Evolutionary conservation across 1,140 invertebrate species (phyloP).

Genomic region (Pteromalus puparum): DNA sequence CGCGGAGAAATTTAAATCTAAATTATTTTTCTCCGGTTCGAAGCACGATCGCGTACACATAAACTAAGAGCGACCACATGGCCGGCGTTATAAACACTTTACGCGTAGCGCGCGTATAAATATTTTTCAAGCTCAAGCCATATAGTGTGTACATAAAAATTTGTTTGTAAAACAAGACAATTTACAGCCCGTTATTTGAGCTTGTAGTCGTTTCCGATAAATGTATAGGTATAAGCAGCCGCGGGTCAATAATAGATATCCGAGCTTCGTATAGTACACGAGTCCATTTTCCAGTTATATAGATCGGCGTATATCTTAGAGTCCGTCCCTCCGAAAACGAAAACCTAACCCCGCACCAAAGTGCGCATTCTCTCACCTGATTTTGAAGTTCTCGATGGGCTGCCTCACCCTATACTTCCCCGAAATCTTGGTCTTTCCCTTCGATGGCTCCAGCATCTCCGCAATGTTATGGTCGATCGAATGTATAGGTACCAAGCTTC

Average conservation of each 20-base stretch:
- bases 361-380: conserved; percentile 69
- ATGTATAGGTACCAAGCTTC: too few species aligned
- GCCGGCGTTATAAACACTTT: not conserved
- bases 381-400: conserved; percentile 73
- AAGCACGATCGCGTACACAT: not conserved
- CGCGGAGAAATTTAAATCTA: too few species aligned
- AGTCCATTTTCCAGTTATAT: too few species aligned
- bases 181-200: not conserved
- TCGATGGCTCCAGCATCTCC: conserved; percentile 29
- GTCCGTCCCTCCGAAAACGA: too few species aligned
- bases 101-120: not conserved
- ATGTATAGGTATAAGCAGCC: too few species aligned
- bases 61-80: not conserved
- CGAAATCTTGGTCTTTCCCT: conserved; percentile 66
- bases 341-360: too few species aligned
- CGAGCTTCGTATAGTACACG: too few species aligned
- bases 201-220: too few species aligned
- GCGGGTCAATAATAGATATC: too few species aligned
- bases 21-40: too few species aligned
- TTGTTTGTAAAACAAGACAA: not conserved
- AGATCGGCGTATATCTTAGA: too few species aligned
- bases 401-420: conserved; percentile 73
- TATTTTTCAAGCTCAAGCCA: not conserved
- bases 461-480: too few species aligned
- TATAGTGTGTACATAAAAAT: not conserved